Conservation (phyloP, 2,888 invertebrate genomes). For the Macrosiphum euphorbiae region DNA sequence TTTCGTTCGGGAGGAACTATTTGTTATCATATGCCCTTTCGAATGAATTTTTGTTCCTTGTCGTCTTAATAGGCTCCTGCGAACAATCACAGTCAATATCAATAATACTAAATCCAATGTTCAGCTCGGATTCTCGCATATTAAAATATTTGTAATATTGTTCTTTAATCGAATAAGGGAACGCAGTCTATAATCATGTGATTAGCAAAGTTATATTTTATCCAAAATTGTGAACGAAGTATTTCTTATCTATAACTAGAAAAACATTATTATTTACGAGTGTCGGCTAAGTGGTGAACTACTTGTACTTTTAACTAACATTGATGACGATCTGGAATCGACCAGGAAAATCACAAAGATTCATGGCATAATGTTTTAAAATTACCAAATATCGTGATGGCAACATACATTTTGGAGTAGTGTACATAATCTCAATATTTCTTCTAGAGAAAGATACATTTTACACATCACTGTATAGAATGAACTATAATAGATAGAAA, state of each 20-base stretch:
- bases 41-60: slow-evolving; percentile 34
- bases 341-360: not conserved
- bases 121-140: not conserved
- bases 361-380: not conserved
- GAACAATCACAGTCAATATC: not conserved
- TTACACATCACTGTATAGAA: not conserved
- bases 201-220: not conserved
- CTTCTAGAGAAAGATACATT: not conserved
- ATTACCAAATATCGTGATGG: not conserved
- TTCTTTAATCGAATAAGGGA: not conserved
- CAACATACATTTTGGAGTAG: not conserved
- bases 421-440: not conserved
- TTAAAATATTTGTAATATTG: not conserved
- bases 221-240: not conserved
- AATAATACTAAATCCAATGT: not conserved
- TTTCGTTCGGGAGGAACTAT: slow-evolving; percentile 54
- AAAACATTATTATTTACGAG: not conserved
- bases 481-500: not conserved
- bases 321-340: not conserved
- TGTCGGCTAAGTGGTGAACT: not conserved
- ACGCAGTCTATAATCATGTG: not conserved
- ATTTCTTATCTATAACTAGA: not conserved
- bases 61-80: not conserved
- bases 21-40: slow-evolving; percentile 37
- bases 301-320: not conserved